Percentiles rank a stretch among this genome's conserved stretches.
Evolutionary conservation across 1,140 invertebrate species (phyloP).

Genomic region (Myzus persicae): DNA sequence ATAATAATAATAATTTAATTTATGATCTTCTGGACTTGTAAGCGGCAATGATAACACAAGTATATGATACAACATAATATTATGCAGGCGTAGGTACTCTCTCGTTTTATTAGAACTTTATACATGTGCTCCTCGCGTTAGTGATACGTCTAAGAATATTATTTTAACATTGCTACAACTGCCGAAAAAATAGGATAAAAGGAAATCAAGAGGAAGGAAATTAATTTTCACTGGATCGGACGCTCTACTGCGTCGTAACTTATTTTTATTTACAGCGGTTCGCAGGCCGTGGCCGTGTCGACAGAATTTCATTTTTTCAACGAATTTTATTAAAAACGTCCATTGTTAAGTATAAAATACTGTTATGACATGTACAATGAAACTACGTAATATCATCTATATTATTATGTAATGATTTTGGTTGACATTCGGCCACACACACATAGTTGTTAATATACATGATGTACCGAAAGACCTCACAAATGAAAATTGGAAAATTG

Average conservation of each 20-base stretch:
- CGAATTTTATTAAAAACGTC: neutral
- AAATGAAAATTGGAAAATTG: no score
- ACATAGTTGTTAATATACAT: neutral
- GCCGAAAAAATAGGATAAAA: neutral
- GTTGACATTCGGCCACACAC: neutral
- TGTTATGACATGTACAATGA: neutral
- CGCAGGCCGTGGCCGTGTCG: neutral
- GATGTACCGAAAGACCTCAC: no score
- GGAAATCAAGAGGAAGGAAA: no score
- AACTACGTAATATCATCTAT: neutral
- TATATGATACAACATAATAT: no score
- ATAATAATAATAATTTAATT: neutral
- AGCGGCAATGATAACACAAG: neutral
- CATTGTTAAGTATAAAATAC: neutral
- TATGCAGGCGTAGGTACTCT: neutral
- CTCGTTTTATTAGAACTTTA: neutral
- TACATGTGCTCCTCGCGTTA: neutral
- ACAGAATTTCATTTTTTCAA: neutral
- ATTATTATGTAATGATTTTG: neutral
- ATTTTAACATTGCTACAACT: neutral
- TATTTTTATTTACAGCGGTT: neutral
- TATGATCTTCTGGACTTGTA: neutral
- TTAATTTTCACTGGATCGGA: no score
- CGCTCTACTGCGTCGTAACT: no score
- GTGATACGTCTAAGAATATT: neutral